Evolutionary conservation across 1,140 invertebrate genomes (phyloP).

Genomic region (Radopholus similis): DNA sequence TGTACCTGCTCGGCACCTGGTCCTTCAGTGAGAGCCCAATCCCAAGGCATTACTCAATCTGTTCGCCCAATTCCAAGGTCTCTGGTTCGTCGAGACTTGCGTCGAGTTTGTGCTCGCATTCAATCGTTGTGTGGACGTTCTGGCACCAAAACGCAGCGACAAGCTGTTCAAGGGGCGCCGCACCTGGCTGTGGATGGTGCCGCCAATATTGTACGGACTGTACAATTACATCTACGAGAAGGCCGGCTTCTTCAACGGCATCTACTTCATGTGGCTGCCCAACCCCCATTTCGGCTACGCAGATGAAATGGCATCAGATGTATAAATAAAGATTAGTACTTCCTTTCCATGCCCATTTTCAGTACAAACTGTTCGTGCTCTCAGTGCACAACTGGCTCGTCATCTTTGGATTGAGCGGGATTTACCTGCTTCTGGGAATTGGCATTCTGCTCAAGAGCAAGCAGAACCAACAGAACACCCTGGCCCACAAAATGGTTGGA

Average conservation of each 20-base stretch:
- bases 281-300: slow-evolving; percentile 20
- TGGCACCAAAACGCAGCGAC: not conserved
- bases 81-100: slow-evolving; percentile 1
- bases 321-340: too few relatives aligned
- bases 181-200: not conserved
- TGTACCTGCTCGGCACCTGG: too few relatives aligned
- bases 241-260: slow-evolving; percentile 15
- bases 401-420: too few relatives aligned
- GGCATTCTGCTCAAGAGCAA: too few relatives aligned
- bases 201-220: not conserved
- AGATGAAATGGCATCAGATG: too few relatives aligned
- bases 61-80: not conserved
- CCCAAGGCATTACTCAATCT: not conserved
- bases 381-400: too few relatives aligned
- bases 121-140: slow-evolving; percentile 4
- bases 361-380: too few relatives aligned
- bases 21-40: not conserved
- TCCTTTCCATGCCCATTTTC: too few relatives aligned
- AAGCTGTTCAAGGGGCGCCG: slow-evolving; percentile 6
- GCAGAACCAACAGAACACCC: too few relatives aligned
- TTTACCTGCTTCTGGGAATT: too few relatives aligned
- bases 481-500: too few relatives aligned
- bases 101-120: not conserved
- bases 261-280: slow-evolving; percentile 19
- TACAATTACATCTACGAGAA: not conserved